Conservation (phyloP, 2,888 invertebrate genomes). For the Diarsia rubi region DNA sequence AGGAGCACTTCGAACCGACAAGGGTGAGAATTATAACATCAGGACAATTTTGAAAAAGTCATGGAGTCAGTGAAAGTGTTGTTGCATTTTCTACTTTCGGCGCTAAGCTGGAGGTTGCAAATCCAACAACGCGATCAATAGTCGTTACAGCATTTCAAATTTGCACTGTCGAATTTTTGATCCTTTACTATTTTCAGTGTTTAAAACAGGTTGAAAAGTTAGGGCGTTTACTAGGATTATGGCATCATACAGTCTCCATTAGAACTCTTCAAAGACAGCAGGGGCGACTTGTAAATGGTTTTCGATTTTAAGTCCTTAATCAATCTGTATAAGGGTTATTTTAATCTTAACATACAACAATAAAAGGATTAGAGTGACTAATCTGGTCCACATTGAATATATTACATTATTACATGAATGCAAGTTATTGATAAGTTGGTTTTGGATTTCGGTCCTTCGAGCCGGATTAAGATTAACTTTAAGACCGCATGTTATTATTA, state of each 20-base stretch:
- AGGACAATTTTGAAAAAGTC: background rate
- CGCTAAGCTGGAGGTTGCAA: background rate
- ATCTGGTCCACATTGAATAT: slow-evolving; percentile 41
- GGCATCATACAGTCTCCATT: background rate
- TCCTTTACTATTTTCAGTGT: slow-evolving; percentile 4
- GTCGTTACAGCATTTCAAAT: background rate
- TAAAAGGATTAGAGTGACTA: slow-evolving; percentile 37
- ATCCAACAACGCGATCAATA: background rate
- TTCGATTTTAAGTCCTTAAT: slow-evolving; percentile 20
- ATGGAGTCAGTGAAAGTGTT: background rate
- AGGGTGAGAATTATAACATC: slow-evolving; percentile 90
- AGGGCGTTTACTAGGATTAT: background rate
- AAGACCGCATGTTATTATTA: slow-evolving; percentile 43
- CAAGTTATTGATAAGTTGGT: slow-evolving; percentile 48
- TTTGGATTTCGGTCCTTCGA: slow-evolving; percentile 48
- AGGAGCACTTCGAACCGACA: slow-evolving; percentile 94
- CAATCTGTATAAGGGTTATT: slow-evolving; percentile 23
- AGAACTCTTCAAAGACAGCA: background rate
- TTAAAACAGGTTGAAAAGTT: background rate
- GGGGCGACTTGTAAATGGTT: background rate
- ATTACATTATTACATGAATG: slow-evolving; percentile 46
- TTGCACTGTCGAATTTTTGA: background rate
- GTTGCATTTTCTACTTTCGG: background rate
- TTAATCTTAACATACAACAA: slow-evolving; percentile 30
- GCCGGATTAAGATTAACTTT: slow-evolving; percentile 21